These are phyloP conservation scores for Bombycilla garrulus DNA, from an alignment of 2,113 vertebrate species.

Conservation along the genomic window DNA sequence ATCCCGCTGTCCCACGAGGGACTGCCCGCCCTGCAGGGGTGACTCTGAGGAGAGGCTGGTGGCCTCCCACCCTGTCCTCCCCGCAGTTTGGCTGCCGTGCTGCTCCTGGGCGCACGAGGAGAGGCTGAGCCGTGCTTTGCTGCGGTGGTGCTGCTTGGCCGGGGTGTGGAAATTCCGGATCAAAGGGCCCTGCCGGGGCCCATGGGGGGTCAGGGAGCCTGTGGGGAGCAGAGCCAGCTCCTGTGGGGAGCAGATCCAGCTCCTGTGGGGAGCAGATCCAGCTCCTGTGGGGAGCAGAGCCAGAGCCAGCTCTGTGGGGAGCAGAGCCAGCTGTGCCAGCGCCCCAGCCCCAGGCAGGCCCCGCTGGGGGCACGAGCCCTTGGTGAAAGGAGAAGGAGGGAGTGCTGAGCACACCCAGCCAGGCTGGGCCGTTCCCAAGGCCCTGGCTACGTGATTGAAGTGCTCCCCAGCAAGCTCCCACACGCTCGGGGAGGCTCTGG, in stretches of 20 bases:
- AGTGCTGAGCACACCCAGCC: neutral
- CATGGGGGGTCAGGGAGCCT: neutral
- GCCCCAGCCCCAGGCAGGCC: neutral
- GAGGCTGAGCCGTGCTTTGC: accelerated
- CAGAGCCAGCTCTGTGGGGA: neutral
- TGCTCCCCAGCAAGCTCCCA: conserved; percentile 45
- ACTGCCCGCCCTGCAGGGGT: neutral
- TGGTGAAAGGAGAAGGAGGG: neutral
- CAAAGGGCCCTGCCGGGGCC: neutral
- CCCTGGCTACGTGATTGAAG: neutral
- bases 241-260: neutral
- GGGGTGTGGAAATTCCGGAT: neutral
- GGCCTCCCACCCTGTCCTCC: neutral
- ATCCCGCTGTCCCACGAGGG: accelerated
- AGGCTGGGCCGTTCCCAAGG: conserved; percentile 40
- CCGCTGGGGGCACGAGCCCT: neutral
- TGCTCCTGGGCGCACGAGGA: accelerated
- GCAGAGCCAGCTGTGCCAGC: neutral
- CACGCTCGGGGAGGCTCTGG: neutral
- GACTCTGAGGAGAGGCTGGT: accelerated
- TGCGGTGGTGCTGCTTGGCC: neutral
- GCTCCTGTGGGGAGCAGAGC: neutral
- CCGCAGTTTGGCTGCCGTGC: neutral
- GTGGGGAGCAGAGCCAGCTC: neutral
- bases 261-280: neutral